These are phyloP conservation scores for Andrena fulva DNA, from an alignment of 2,888 invertebrate species.

Conservation along the genomic window DNA sequence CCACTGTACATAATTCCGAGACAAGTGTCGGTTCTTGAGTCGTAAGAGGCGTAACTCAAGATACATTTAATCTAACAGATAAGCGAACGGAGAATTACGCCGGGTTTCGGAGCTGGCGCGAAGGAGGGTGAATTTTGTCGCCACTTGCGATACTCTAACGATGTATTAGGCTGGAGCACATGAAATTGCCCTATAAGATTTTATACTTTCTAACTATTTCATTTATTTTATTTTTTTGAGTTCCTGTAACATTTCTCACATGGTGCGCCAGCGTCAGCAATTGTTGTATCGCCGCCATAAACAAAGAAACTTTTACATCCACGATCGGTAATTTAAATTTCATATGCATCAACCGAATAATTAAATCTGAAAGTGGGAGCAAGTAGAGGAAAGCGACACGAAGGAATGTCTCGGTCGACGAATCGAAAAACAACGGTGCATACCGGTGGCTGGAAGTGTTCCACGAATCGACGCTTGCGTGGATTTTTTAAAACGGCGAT, in stretches of 20 bases:
- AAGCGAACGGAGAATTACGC: background rate
- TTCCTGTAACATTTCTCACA: too few relatives aligned
- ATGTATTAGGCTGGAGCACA: too few relatives aligned
- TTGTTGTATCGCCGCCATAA: too few relatives aligned
- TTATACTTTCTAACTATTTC: too few relatives aligned
- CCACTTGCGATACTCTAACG: background rate
- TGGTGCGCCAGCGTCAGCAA: too few relatives aligned
- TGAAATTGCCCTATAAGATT: too few relatives aligned
- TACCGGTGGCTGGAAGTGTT: background rate
- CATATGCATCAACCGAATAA: too few relatives aligned
- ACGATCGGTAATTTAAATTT: too few relatives aligned
- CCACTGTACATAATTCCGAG: background rate
- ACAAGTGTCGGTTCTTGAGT: conserved; percentile 9
- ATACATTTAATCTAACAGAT: background rate
- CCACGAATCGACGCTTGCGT: conserved; percentile 7
- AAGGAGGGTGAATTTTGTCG: background rate
- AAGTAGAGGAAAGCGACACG: background rate
- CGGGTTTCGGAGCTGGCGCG: too few relatives aligned
- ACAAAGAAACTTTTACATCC: too few relatives aligned
- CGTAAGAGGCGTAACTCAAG: background rate
- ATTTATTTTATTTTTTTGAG: too few relatives aligned
- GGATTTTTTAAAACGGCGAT: conserved; percentile 56
- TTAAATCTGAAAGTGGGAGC: too few relatives aligned
- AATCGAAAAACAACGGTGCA: background rate
- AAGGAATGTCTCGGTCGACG: background rate